Conservation (phyloP, 2,888 invertebrate species). For the Amphipoea oculea region DNA sequence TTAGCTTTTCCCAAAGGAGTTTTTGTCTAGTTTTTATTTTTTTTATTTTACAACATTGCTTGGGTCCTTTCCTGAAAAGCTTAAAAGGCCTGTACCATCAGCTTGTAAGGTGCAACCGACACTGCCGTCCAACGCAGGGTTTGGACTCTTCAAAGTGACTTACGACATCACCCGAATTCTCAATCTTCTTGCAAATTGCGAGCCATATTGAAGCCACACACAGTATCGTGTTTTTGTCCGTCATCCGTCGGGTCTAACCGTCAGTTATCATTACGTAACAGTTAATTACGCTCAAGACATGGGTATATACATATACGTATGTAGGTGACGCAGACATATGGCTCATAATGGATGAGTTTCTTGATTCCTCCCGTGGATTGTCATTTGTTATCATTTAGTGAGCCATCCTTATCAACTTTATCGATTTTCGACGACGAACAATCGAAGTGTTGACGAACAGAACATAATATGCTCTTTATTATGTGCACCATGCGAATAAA, state of each 20-base stretch:
- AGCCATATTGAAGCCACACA: neutral
- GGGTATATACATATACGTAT: neutral
- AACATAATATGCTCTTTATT: neutral
- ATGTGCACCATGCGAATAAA: neutral
- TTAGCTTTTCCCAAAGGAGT: neutral
- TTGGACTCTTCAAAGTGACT: neutral
- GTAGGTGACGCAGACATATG: neutral
- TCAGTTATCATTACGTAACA: conserved; percentile 3
- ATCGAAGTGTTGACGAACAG: neutral
- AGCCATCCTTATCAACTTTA: neutral
- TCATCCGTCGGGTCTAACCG: conserved; percentile 1
- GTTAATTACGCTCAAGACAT: conserved; percentile 8
- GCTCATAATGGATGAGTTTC: neutral
- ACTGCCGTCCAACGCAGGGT: neutral
- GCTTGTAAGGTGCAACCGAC: neutral
- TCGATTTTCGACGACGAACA: neutral
- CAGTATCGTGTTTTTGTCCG: neutral
- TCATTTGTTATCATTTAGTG: neutral
- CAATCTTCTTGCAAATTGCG: neutral
- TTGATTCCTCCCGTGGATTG: neutral
- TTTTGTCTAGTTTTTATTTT: neutral
- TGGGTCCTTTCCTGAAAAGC: neutral
- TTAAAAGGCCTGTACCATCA: neutral
- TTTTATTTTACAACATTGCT: neutral
- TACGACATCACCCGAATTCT: neutral